Evolutionary conservation across 2,888 invertebrate species (phyloP).

Genomic region (Luffia ferchaultella): DNA sequence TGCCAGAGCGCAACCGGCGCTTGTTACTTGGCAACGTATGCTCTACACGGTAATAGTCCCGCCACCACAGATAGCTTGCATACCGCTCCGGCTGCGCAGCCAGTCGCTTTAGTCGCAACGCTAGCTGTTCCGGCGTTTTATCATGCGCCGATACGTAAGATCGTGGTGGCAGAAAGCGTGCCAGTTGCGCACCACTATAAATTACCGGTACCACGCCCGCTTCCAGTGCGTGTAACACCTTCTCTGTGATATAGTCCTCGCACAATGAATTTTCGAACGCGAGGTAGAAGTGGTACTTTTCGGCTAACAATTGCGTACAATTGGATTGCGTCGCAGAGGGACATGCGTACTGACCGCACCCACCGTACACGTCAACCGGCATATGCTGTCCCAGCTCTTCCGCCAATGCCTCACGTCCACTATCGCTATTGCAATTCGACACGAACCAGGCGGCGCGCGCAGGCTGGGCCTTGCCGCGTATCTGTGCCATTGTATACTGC

Average conservation of each 20-base stretch:
- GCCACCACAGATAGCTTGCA: constrained; percentile 73
- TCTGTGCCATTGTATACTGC: constrained; percentile 4
- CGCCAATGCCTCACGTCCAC: constrained; percentile 42
- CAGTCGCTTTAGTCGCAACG: constrained; percentile 57
- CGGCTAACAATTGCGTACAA: constrained; percentile 38
- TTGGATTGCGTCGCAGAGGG: constrained; percentile 16
- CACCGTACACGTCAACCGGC: constrained; percentile 69
- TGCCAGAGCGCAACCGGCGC: constrained; percentile 28
- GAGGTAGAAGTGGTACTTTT: constrained; percentile 72
- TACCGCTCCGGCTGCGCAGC: constrained; percentile 63
- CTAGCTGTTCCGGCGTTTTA: constrained; percentile 63
- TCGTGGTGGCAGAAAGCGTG: constrained; percentile 45
- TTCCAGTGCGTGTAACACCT: constrained; percentile 53
- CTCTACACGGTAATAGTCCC: constrained; percentile 51
- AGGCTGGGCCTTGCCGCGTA: constrained; percentile 41
- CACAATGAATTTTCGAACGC: constrained; percentile 75
- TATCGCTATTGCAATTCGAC: constrained; percentile 54
- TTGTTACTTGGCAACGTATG: constrained; percentile 13
- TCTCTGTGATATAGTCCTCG: constrained; percentile 75
- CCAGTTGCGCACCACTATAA: constrained; percentile 60
- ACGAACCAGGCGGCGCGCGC: constrained; percentile 58
- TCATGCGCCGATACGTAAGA: constrained; percentile 71
- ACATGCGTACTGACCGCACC: constrained; percentile 56
- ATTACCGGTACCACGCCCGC: constrained; percentile 60
- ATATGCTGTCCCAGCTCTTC: constrained; percentile 62